Percentiles rank a stretch among this genome's conserved stretches.
Evolutionary conservation across 2,797 vertebrate genomes (phyloP).

Genomic region (Mormyrus proboscirostris): DNA sequence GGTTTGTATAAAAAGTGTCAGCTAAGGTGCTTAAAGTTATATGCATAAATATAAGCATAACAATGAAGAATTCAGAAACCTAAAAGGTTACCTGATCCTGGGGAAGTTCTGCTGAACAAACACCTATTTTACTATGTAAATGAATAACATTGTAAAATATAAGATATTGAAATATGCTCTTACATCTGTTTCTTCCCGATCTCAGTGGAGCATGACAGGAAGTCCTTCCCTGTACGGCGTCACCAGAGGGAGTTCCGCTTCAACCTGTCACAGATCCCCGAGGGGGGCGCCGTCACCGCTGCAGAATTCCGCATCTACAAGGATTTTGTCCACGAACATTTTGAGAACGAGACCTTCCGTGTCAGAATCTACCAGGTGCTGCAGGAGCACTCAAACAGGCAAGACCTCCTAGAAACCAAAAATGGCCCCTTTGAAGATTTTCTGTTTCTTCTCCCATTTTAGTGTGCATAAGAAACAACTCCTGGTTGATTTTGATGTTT

Average conservation of each 20-base stretch:
- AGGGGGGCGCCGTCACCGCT: constrained; percentile 82
- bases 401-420: constrained; percentile 20
- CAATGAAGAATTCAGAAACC: not conserved
- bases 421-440: not conserved
- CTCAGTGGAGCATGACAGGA: constrained; percentile 77
- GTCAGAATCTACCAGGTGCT: constrained; percentile 87
- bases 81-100: not conserved
- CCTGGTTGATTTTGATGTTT: not conserved
- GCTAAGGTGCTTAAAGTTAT: not conserved
- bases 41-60: not conserved
- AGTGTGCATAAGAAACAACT: not conserved
- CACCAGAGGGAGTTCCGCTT: constrained; percentile 80
- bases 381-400: constrained; percentile 74
- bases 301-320: constrained; percentile 93
- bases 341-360: constrained; percentile 81
- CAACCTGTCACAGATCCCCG: constrained; percentile 86
- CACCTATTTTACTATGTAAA: not conserved
- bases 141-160: not conserved
- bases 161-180: not conserved
- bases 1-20: not conserved
- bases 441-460: not conserved
- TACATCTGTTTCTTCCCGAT: constrained; percentile 23
- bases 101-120: not conserved
- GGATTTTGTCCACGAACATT: constrained; percentile 70
- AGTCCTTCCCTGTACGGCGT: constrained; percentile 64